phyloP scores from a whole-genome alignment of 1,140 invertebrate genomes.

The Rhyzopertha dominica region DNA sequence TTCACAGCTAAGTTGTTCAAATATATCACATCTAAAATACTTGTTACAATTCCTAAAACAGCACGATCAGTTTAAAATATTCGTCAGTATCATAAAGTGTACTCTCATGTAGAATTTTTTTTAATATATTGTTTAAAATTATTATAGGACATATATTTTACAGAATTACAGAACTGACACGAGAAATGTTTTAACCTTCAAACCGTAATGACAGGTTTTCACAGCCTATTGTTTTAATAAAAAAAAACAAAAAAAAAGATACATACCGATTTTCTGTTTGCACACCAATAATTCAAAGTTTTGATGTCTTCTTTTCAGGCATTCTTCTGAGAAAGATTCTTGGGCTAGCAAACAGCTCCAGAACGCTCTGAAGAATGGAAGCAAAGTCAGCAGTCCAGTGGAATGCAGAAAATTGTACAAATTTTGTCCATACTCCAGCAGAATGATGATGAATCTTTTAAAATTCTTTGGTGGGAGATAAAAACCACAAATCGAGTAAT shows the following conservation, averaged over 20 bases:
- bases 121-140: too few species aligned
- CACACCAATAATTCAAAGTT: constrained; percentile 1
- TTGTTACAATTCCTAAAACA: too few species aligned
- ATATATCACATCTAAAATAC: too few species aligned
- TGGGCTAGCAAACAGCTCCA: constrained; percentile 30
- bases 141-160: too few species aligned
- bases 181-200: too few species aligned
- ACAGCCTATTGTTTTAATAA: constrained; percentile 1
- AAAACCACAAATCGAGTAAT: constrained; percentile 3
- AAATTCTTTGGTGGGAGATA: constrained; percentile 25
- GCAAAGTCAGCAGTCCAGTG: constrained; percentile 17
- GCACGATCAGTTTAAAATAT: too few species aligned
- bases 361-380: constrained; percentile 28
- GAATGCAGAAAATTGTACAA: constrained; percentile 36
- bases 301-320: constrained; percentile 12
- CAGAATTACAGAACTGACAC: too few species aligned
- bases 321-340: constrained; percentile 15
- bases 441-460: constrained; percentile 30
- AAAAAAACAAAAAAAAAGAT: constrained; percentile 9
- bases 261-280: too few species aligned
- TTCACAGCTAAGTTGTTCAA: too few species aligned
- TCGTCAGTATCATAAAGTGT: too few species aligned
- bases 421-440: constrained; percentile 33
- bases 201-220: too few species aligned
- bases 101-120: too few species aligned